Evolutionary conservation across 2,797 vertebrate species (phyloP), one percentile per base, ranked within the genome.

Genomic region (Hydrocynus forskahlii): DNA sequence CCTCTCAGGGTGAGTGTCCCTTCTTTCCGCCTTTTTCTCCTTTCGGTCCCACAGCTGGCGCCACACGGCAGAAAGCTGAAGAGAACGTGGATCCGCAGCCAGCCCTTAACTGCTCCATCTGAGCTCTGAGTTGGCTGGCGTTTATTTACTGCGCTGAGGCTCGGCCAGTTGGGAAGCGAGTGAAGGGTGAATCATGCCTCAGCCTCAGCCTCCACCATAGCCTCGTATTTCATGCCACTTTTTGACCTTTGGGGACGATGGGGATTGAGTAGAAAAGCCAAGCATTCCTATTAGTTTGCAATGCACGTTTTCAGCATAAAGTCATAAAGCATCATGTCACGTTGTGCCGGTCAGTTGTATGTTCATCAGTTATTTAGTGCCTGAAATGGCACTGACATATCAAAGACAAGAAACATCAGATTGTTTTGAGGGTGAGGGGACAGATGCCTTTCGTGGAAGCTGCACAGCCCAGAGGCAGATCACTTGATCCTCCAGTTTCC

Each of bases 1-100:
- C 90, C 87, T 91, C 84, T 91, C 89, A 93, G 97, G 97, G 97
- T 98, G 97, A 96, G 95, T 90, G 62, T 73, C 63, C 67, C 82
- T 55, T 83, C 79, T 6, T 78, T 83, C 55, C 1, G 25, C 64
- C 38, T 54, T 38, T 75, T 54, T 38, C 71, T 69, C 62, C 78
- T 54, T 77, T 57, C 52, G 48, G 69, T 79, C 54, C 55, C 19
- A 52, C 63, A 59, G 79, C 79, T 73, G 16, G 38, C 8, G 64
- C 38, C 2, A 60, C 5, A 40, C 16, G 35, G 54, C 16, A 67
- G 19, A 57, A 45, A 45, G 43, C 52, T 66, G 35, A 38, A 45
- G 60, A 66, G n/a, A 29, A 35, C 48, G 12, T 50, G 67, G 48
- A 23, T 78, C n/a, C 67, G 73, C 64, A 45, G 57, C 57, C 62